Evolutionary conservation across 2,888 invertebrate species (phyloP), one percentile per base, ranked within the genome.

Genomic region (Prostheceraeus crozeri): DNA sequence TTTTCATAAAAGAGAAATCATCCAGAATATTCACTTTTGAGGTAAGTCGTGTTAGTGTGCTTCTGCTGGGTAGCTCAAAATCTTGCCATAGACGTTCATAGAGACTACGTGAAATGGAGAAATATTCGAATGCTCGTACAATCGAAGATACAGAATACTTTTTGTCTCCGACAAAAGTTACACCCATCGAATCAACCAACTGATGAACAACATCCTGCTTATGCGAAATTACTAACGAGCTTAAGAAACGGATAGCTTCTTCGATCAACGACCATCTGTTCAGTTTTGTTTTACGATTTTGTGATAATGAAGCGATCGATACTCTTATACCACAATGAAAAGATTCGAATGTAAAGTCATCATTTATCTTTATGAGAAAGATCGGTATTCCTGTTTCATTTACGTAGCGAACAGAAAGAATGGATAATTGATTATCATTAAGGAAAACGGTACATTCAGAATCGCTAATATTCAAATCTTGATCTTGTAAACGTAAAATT

Each of bases 221-320:
- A 6, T 30, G 25, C 28, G 19, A 48, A 19, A 48, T 11, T 23
- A 28, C 48, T 48, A 48, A 28, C 25, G 25, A 28, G 48, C 48
- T 48, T 48, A 48, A 48, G 28, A 48, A 48, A 28, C 48, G 48
- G 48, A 19, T 23, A 48, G 48, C 48, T 48, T 48, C 48, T 23
- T 23, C 28, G 28, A 48, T 14, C n/a, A 21, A 25, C 28, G 48
- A 48, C 48, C 28, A 28, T 30, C 28, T 48, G 48, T 48, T 48
- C n/a, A 19, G 23, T 28, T 48, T 23, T 28, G 28, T 19, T 11
- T 28, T 48, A 25, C 48, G 48, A 48, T 48, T 48, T 48, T 48
- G 48, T 28, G 48, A 25, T 30, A 48, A 48, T 19, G 23, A 28
- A 19, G 48, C 25, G 25, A 21, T 48, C 25, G 28, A 48, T 23